Evolutionary conservation across 1,140 invertebrate species (phyloP).

Genomic region (Hypsibius dujardini): DNA sequence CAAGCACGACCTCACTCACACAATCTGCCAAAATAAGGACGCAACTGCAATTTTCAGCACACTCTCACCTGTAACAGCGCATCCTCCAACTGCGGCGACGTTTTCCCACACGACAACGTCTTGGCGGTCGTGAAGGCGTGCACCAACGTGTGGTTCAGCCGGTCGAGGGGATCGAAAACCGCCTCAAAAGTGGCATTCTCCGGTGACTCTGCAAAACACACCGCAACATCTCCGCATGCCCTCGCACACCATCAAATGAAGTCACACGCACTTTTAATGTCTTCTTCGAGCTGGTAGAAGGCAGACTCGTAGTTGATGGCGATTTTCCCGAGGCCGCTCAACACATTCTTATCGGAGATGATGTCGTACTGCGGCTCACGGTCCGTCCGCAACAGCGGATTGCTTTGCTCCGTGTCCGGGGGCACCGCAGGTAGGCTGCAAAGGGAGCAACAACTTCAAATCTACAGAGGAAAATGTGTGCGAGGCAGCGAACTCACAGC

Average conservation of each 20-base stretch:
- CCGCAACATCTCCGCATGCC: conserved; percentile 19
- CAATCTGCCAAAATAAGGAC: no score
- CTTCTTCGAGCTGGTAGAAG: conserved; percentile 45
- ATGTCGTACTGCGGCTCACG: conserved; percentile 58
- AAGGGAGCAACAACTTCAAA: conserved; percentile 21
- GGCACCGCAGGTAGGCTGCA: conserved; percentile 72
- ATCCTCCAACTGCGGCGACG: conserved; percentile 54
- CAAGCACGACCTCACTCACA: no score
- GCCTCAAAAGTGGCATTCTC: conserved; percentile 46
- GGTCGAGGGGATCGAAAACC: conserved; percentile 58
- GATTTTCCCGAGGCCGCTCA: conserved; percentile 58
- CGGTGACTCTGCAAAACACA: conserved; percentile 25
- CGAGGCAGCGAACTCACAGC: no score
- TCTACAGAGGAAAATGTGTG: no score
- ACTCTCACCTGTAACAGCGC: conserved; percentile 46
- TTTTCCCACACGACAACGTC: conserved; percentile 58
- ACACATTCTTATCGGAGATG: conserved; percentile 60
- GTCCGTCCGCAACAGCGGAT: conserved; percentile 50
- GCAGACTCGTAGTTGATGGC: conserved; percentile 61
- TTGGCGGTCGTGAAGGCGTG: conserved; percentile 69
- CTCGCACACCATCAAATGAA: conserved; percentile 16
- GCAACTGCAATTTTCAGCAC: no score
- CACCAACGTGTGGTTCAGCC: conserved; percentile 49
- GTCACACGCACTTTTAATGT: conserved; percentile 32
- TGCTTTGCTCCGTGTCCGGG: conserved; percentile 52